Conservation (phyloP, 2,888 invertebrate species). For the Exocentrus adspersus region DNA sequence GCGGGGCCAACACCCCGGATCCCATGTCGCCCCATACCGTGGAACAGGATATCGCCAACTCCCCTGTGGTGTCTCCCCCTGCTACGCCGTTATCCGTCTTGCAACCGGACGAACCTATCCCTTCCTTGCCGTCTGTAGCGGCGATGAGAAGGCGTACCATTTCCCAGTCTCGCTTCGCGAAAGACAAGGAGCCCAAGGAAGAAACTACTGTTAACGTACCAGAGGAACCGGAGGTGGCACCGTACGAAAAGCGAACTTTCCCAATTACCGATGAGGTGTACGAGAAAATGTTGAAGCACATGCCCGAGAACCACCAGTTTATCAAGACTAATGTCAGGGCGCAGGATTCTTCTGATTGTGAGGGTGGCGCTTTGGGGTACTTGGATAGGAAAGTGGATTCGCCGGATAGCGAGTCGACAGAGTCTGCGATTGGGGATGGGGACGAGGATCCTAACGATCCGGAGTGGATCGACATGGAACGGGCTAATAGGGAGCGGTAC, state of each 20-base stretch:
- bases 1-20: constrained; percentile 80
- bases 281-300: constrained; percentile 73
- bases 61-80: constrained; percentile 64
- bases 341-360: constrained; percentile 45
- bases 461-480: constrained; percentile 75
- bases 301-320: constrained; percentile 73
- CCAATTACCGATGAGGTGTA: constrained; percentile 78
- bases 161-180: constrained; percentile 65
- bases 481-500: constrained; percentile 57
- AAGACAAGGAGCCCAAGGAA: constrained; percentile 47
- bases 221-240: constrained; percentile 66
- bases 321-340: constrained; percentile 56
- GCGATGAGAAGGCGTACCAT: constrained; percentile 64
- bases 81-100: constrained; percentile 64
- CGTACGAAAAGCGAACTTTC: constrained; percentile 80
- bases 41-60: constrained; percentile 59
- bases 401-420: constrained; percentile 65
- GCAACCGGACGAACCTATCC: constrained; percentile 36
- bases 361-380: constrained; percentile 21
- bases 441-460: constrained; percentile 85
- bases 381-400: constrained; percentile 50
- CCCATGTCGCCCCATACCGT: constrained; percentile 69
- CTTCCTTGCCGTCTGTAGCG: constrained; percentile 54
- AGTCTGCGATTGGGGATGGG: constrained; percentile 74
- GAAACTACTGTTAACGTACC: constrained; percentile 52